Evolutionary conservation across 2,888 invertebrate species (phyloP), one percentile per base, ranked within the genome.

Genomic region (Timema podura): DNA sequence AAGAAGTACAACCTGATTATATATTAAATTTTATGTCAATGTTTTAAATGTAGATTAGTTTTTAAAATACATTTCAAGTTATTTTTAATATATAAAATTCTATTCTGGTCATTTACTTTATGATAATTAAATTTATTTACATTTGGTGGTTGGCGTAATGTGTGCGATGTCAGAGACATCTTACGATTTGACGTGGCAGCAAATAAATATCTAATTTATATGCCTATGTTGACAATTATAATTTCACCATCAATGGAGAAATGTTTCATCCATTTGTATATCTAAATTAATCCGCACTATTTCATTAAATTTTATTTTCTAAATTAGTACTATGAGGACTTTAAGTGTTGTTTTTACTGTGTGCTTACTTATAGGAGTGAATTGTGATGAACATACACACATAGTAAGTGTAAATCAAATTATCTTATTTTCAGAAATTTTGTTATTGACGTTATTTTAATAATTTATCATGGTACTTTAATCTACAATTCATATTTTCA

Each of bases 381-480:
- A 76, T 73, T 80, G 82, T 67, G 93, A 92, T 80, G 93, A 93
- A 83, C 93, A 93, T 81, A 88, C 86, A 81, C 92, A 93, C 81
- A 82, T 87, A 79, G 91, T 91, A 83, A 88, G 89, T 87, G 44
- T n/a, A 11, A 70, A n/a, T n/a, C n/a, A n/a, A n/a, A n/a, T n/a
- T n/a, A n/a, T n/a, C n/a, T n/a, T n/a, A n/a, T n/a, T n/a, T n/a
- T n/a, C n/a, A n/a, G n/a, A n/a, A n/a, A n/a, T n/a, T n/a, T n/a
- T n/a, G n/a, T n/a, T n/a, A n/a, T n/a, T n/a, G n/a, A n/a, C n/a
- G n/a, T n/a, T n/a, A n/a, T n/a, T n/a, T n/a, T n/a, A n/a, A n/a
- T n/a, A n/a, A n/a, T n/a, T n/a, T n/a, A n/a, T n/a, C n/a, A n/a
- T n/a, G n/a, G n/a, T n/a, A n/a, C n/a, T n/a, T n/a, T n/a, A n/a